Base-by-base conservation (phyloP, 2,113 vertebrate species). In the Odocoileus virginianus region DNA sequence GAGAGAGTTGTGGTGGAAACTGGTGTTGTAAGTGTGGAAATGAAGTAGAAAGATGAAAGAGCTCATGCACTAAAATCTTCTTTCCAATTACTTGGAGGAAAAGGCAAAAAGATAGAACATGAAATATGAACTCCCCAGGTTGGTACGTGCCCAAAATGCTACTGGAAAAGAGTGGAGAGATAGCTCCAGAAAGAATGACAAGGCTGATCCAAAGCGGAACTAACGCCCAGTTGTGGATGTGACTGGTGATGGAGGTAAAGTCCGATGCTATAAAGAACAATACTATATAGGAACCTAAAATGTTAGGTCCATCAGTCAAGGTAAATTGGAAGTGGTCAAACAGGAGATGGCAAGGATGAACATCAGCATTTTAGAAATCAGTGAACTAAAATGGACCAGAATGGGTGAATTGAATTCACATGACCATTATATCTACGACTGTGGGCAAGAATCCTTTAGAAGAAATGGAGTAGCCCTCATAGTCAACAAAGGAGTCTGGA, bases 201-300 rank as follows among this genome's bases (percentile, higher is more conserved):
- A 71, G 67, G n/a, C n/a, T 40, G n/a, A 40, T 2, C n/a, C n/a
- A 13, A 71, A 23, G 67, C 5, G 0, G 13, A 40, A 71, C 2
- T 10, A 71, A 12, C 12, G 67, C 67, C n/a, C 10, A 23, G 10
- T 11, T 71, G 67, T 23, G n/a, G n/a, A 6, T 71, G n/a, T 40
- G 67, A 40, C 36, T 74, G 19, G 21, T 13, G 36, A 74, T 40
- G 36, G 67, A 40, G 23, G 36, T 13, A 23, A 74, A 25, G n/a
- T 40, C 67, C 0, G 11, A 13, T 25, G 21, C 67, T 74, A 11
- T 40, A 40, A 40, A 74, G 67, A 40, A 13, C 36, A 25, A 25
- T 40, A 13, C 36, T 40, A 5, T 21, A 74, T 2, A 74, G 67
- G 67, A 74, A 74, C 67, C 36, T 74, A 36, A 13, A 23, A 74